Conservation (phyloP, 2,113 vertebrate genomes). For the Malurus cyaneus region DNA sequence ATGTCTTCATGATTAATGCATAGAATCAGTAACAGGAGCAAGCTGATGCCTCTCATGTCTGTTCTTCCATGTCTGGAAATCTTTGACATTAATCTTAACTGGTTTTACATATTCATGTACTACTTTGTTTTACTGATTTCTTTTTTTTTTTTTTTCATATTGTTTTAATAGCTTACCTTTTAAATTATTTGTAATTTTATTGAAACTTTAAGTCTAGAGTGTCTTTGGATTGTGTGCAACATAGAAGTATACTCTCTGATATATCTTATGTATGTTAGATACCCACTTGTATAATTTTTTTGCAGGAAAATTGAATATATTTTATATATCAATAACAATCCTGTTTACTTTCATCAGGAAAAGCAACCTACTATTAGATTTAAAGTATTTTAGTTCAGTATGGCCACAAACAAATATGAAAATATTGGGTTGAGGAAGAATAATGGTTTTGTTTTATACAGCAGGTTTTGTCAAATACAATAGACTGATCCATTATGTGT, state of each 20-base stretch:
- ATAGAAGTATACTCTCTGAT: not conserved
- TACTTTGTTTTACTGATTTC: not conserved
- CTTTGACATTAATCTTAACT: not conserved
- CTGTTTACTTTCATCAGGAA: not conserved
- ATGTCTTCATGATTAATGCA: conserved; percentile 11
- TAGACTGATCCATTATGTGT: not conserved
- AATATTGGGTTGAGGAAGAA: not conserved
- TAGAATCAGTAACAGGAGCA: not conserved
- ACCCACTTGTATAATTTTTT: not conserved
- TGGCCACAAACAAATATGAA: not conserved
- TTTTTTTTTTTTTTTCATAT: not conserved
- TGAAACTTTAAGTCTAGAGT: not conserved
- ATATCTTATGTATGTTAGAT: not conserved
- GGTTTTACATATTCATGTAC: not conserved
- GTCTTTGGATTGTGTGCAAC: not conserved
- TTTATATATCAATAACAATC: not conserved
- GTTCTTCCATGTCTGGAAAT: not conserved
- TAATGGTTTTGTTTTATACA: not conserved
- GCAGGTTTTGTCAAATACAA: not conserved
- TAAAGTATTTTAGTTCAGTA: not conserved
- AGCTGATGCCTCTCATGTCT: not conserved
- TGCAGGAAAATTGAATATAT: not conserved
- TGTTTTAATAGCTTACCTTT: not conserved
- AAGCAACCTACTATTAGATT: not conserved
- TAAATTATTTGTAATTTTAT: not conserved